Evolutionary conservation across 1,140 invertebrate species (phyloP), one percentile per base, ranked within the genome.

Genomic region (Bombus fervidus): DNA sequence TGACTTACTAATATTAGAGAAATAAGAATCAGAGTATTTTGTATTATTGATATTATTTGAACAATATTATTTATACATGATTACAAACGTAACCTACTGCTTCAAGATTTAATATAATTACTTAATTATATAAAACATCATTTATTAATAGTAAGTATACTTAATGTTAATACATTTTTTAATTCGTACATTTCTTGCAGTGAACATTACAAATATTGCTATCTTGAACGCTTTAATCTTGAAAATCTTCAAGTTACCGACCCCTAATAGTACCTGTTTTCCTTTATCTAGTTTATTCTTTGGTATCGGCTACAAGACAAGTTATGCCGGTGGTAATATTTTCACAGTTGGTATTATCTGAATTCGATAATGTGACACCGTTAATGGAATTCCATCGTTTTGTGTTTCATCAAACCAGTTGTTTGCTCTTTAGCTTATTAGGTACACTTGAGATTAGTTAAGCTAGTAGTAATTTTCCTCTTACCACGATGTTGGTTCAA

Each of bases 361-460:
- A 22, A 74, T 31, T n/a, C 1, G n/a, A 25, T 74, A 43, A 34
- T 47, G 72, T 12, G n/a, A 28, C 41, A 15, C 18, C 3, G n/a
- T 47, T 74, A 31, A 74, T 74, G 72, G 72, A 74, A 47, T 74
- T 22, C 41, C n/a, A 41, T 9, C n/a, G 31, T 74, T 74, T 15
- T 74, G 9, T 31, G 72, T 43, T 31, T 39, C 39, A 25, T 47
- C n/a, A 47, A 74, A 31, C 41, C 15, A 39, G 18, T 74, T 73
- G 28, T 73, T 74, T 31, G 28, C 15, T 31, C 25, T 3, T 31
- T 34, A n/a, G 13, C 12, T 74, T 47, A 47, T 74, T 47, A 53
- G 47, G 18, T 53, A 47, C 8, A 39, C 18, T 12, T 31, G 28
- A 74, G 72, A 74, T 74, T 74, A 74, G 9, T 74, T 22, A 31